Evolutionary conservation across 2,888 invertebrate genomes (phyloP).

Genomic region (Margaritifera margaritifera): DNA sequence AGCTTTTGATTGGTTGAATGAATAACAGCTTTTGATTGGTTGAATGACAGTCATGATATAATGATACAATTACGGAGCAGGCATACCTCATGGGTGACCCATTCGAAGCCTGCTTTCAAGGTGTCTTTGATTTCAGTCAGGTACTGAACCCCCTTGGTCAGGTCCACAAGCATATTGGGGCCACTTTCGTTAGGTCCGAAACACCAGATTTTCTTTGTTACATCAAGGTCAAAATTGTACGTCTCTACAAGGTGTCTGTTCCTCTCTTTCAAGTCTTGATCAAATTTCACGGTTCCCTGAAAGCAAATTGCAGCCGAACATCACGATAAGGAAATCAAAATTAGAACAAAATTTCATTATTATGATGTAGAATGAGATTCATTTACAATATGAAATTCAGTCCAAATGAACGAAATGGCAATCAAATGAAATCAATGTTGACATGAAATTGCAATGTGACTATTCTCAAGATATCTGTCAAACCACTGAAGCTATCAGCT

Average conservation of each 20-base stretch:
- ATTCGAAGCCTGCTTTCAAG: conserved; percentile 97
- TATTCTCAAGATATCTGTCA: no score
- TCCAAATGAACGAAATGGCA: no score
- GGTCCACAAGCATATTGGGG: conserved; percentile 97
- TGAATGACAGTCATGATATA: no score
- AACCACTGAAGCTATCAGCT: no score
- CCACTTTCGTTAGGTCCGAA: conserved; percentile 99
- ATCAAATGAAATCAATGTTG: no score
- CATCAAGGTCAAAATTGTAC: conserved; percentile 96
- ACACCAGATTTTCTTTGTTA: conserved; percentile 98
- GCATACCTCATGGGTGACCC: conserved; percentile 94
- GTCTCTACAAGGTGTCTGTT: conserved; percentile 95
- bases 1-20: no score
- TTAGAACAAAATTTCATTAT: not conserved
- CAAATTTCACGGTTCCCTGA: conserved; percentile 90
- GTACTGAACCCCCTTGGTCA: conserved; percentile 99
- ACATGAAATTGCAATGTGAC: no score
- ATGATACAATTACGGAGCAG: no score
- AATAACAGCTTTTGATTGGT: no score
- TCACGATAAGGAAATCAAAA: not conserved
- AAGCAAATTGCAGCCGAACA: not conserved
- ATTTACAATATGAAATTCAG: no score
- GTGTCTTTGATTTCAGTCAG: conserved; percentile 99
- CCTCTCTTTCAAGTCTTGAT: conserved; percentile 97
- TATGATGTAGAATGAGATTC: no score